Conservation (phyloP, 2,797 vertebrate species). For the Sphaeramia orbicularis region DNA sequence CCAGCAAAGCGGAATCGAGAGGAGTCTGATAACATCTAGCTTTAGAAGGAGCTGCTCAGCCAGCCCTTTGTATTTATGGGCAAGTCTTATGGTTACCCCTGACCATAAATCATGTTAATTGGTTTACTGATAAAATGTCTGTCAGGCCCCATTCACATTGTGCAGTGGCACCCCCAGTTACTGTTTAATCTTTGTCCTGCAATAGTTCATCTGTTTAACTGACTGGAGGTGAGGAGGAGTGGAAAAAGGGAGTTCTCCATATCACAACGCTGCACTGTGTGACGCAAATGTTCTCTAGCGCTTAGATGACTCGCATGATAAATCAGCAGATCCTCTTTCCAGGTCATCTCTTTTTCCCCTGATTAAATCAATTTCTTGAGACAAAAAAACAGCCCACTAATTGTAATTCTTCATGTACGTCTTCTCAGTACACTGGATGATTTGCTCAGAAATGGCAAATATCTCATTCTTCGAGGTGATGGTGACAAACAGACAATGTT, state of each 20-base stretch:
- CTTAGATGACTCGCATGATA: constrained; percentile 60
- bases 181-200: constrained; percentile 80
- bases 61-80: constrained; percentile 82
- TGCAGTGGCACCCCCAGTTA: constrained; percentile 74
- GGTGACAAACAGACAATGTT: constrained; percentile 42
- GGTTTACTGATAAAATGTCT: constrained; percentile 85
- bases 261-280: constrained; percentile 54
- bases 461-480: constrained; percentile 56
- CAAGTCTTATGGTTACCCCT: constrained; percentile 72
- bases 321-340: constrained; percentile 54
- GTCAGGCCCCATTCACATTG: constrained; percentile 75
- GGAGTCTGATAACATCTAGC: constrained; percentile 78
- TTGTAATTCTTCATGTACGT: constrained; percentile 40
- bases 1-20: constrained; percentile 77
- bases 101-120: constrained; percentile 87
- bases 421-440: constrained; percentile 27
- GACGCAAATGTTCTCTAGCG: constrained; percentile 65
- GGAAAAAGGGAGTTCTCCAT: constrained; percentile 58
- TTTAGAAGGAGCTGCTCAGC: constrained; percentile 75
- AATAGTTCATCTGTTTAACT: constrained; percentile 82
- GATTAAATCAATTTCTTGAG: constrained; percentile 46
- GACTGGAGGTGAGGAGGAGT: constrained; percentile 70
- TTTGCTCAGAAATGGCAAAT: constrained; percentile 57
- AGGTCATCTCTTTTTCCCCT: constrained; percentile 50
- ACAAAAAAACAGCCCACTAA: constrained; percentile 46